Conservation (phyloP, 92 coral and sea anemone genomes). For the Parazoanthus swiftii region DNA sequence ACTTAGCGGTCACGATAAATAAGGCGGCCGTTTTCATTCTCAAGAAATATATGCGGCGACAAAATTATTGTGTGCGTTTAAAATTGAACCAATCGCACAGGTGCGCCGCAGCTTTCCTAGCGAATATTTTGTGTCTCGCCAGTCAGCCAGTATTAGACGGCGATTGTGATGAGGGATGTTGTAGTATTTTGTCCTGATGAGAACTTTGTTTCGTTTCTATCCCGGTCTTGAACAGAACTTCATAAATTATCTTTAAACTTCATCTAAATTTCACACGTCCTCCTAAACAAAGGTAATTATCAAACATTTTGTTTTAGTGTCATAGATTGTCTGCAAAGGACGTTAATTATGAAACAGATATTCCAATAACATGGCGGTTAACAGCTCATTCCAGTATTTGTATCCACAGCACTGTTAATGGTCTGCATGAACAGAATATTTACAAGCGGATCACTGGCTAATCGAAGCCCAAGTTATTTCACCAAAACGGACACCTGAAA, state of each 20-base stretch:
- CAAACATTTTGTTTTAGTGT: too few relatives aligned
- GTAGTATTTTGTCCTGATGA: neutral
- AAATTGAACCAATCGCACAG: too few relatives aligned
- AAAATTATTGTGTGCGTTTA: too few relatives aligned
- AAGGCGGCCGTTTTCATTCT: too few relatives aligned
- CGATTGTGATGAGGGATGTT: neutral
- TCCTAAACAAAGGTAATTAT: too few relatives aligned
- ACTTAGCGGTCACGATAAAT: too few relatives aligned
- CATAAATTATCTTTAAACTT: too few relatives aligned
- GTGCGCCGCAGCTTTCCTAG: too few relatives aligned
- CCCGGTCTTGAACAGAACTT: neutral
- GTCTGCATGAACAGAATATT: neutral
- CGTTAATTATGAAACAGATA: neutral
- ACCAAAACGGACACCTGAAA: constrained; percentile 42
- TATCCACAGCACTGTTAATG: neutral
- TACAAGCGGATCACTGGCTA: neutral
- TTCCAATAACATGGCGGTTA: neutral
- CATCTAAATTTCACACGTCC: too few relatives aligned
- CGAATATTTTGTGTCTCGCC: neutral
- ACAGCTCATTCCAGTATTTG: neutral
- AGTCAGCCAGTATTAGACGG: neutral
- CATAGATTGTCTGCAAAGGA: too few relatives aligned
- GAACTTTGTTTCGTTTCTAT: neutral
- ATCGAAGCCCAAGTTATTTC: neutral
- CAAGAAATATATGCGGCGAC: too few relatives aligned